phyloP scores from a whole-genome alignment of 2,113 vertebrate genomes.

The Dicaeum eximium region DNA sequence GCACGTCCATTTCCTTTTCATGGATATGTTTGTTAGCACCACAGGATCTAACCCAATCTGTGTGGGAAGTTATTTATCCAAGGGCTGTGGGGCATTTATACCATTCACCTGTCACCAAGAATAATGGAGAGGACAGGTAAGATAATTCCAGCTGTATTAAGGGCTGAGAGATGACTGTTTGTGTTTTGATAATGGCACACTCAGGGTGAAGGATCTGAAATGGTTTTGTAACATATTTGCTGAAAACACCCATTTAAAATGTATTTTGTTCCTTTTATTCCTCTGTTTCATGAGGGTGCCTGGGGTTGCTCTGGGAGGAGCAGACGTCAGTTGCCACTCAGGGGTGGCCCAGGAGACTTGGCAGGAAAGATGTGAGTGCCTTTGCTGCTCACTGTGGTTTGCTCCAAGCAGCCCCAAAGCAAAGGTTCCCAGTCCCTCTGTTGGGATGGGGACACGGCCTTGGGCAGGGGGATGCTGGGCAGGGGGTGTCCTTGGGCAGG shows the following conservation, averaged over 20 bases:
- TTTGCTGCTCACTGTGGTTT: rapidly evolving
- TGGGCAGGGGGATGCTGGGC: too few species aligned
- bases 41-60: constrained; percentile 48
- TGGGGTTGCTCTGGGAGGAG: neutral
- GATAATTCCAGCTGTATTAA: constrained; percentile 26
- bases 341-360: neutral
- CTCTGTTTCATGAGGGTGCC: neutral
- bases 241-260: neutral
- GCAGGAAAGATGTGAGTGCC: neutral
- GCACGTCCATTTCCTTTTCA: constrained; percentile 44
- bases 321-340: neutral
- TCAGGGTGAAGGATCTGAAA: neutral
- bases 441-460: rapidly evolving
- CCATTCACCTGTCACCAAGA: constrained; percentile 53
- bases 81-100: constrained; percentile 31
- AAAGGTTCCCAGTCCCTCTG: neutral
- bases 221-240: neutral
- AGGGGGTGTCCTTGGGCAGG: neutral
- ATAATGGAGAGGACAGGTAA: constrained; percentile 24
- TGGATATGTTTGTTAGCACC: constrained; percentile 57
- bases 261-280: neutral
- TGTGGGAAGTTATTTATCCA: constrained; percentile 47
- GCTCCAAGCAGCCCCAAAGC: rapidly evolving
- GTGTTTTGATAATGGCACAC: neutral
- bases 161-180: neutral